These are phyloP conservation scores for Stichodactyla helianthus DNA, from an alignment of 64 coral and sea anemone genomes.

Conservation along the genomic window DNA sequence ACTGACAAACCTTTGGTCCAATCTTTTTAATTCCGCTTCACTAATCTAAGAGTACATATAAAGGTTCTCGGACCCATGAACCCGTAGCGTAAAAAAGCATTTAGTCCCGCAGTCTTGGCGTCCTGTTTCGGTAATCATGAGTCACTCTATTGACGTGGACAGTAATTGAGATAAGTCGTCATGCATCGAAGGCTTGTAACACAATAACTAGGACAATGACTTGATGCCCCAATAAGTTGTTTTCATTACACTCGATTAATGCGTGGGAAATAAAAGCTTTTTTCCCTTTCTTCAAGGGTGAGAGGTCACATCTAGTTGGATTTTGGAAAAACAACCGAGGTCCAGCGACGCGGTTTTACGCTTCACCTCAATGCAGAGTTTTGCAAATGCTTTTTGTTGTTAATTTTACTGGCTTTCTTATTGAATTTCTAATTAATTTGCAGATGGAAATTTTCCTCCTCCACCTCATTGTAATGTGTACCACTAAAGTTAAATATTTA, in stretches of 20 bases:
- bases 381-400: conserved; percentile 1
- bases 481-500: conserved; percentile 25
- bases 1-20: neutral
- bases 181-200: conserved; percentile 11
- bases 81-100: neutral
- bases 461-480: neutral
- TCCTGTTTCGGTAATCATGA: conserved; percentile 1
- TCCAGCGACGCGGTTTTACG: neutral
- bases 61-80: neutral
- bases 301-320: neutral
- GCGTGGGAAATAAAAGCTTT: conserved; percentile 3
- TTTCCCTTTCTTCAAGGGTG: neutral
- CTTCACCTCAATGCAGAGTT: neutral
- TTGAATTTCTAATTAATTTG: neutral
- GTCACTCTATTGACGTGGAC: neutral
- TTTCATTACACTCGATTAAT: conserved; percentile 16
- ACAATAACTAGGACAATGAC: conserved; percentile 12
- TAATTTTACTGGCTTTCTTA: neutral
- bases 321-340: conserved; percentile 5
- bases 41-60: neutral
- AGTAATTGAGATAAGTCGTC: neutral
- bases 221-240: conserved; percentile 15
- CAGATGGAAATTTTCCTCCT: conserved; percentile 3
- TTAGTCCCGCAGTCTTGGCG: neutral
- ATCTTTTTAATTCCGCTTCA: neutral